A percentile compares a stretch with the other conserved stretches of the same genome.
Evolutionary conservation across 92 coral and sea anemone genomes (phyloP).

Genomic region (Paragorgia papillata): DNA sequence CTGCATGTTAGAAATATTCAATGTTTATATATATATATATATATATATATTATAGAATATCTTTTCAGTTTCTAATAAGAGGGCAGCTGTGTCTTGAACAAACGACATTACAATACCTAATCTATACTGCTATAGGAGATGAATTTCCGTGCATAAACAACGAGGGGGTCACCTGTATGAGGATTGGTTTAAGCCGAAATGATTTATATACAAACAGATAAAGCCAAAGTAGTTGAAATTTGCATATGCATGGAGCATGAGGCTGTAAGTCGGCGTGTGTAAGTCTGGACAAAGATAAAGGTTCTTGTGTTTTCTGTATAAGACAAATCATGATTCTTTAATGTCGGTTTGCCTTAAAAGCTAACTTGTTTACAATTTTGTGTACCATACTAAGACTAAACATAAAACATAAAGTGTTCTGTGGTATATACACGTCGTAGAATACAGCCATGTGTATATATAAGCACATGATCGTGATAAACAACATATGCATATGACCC

Average conservation of each 20-base stretch:
- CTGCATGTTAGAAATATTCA: background rate
- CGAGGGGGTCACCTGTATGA: background rate
- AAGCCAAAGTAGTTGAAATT: background rate
- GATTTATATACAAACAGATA: slow-evolving; percentile 1
- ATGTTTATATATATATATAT: background rate
- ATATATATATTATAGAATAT: background rate
- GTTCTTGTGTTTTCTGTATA: background rate
- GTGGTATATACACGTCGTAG: background rate
- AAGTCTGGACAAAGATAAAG: background rate
- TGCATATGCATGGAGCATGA: background rate
- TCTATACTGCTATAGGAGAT: background rate
- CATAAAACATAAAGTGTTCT: no score
- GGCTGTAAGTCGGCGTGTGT: background rate
- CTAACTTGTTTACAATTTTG: background rate
- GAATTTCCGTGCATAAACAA: background rate
- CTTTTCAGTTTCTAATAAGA: background rate
- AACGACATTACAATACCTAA: background rate
- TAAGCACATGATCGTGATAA: background rate
- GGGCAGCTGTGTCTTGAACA: background rate
- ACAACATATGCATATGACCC: background rate
- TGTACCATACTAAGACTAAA: no score
- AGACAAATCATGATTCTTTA: background rate
- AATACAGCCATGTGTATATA: background rate
- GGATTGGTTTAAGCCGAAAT: background rate
- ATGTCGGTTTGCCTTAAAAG: background rate